Evolutionary conservation across 2,797 vertebrate genomes (phyloP).

Genomic region (Enteromius argenteus): DNA sequence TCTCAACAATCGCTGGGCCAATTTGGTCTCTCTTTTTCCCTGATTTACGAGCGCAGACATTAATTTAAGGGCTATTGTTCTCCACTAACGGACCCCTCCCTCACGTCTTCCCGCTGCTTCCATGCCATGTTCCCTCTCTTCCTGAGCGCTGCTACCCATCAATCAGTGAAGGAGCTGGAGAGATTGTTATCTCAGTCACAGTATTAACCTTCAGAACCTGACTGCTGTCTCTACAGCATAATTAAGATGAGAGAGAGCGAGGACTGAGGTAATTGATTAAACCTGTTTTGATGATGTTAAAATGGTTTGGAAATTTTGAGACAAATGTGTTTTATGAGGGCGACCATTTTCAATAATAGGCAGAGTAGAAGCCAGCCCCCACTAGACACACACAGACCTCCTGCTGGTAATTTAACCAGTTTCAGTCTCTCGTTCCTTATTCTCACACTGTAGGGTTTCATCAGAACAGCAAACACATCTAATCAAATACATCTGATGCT

Average conservation of each 20-base stretch:
- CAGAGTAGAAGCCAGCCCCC: constrained; percentile 51
- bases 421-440: background rate
- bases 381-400: constrained; percentile 32
- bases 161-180: constrained; percentile 74
- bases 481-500: background rate
- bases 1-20: constrained; percentile 77
- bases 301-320: constrained; percentile 72
- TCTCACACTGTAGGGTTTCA: constrained; percentile 15
- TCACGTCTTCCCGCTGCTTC: constrained; percentile 67
- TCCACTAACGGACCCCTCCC: constrained; percentile 69
- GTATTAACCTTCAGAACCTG: constrained; percentile 79
- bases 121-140: constrained; percentile 43
- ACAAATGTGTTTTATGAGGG: constrained; percentile 79
- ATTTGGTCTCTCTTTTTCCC: constrained; percentile 79
- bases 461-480: constrained; percentile 10
- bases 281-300: constrained; percentile 67
- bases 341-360: constrained; percentile 80
- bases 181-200: constrained; percentile 81
- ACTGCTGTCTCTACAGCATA: constrained; percentile 69
- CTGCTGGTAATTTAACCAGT: constrained; percentile 1
- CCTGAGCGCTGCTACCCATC: constrained; percentile 59
- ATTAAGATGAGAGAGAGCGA: constrained; percentile 65
- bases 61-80: constrained; percentile 86
- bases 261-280: constrained; percentile 78
- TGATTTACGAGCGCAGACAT: constrained; percentile 83